These are phyloP conservation scores for Cremastobaeus sp. DNA, from an alignment of 2,888 invertebrate species.

Conservation along the genomic window DNA sequence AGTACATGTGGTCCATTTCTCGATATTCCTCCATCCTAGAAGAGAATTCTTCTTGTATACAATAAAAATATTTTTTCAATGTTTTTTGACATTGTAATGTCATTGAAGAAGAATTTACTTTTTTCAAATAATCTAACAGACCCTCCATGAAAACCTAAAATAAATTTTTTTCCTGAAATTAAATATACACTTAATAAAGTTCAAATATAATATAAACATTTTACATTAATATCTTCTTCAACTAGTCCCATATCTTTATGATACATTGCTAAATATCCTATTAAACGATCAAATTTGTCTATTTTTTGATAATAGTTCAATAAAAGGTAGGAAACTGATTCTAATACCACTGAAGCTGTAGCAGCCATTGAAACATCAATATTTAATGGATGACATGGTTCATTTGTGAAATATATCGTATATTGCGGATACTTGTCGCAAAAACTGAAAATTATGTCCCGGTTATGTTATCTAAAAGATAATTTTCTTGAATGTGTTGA, in stretches of 20 bases:
- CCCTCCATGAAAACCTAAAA: conserved; percentile 62
- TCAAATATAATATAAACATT: conserved; percentile 5
- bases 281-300: conserved; percentile 63
- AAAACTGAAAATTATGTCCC: conserved; percentile 61
- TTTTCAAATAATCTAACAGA: conserved; percentile 63
- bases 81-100: conserved; percentile 56
- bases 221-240: conserved; percentile 64
- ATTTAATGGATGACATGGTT: conserved; percentile 60
- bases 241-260: conserved; percentile 70
- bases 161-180: too few relatives aligned
- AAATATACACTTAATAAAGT: too few relatives aligned
- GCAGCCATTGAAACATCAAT: conserved; percentile 62
- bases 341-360: conserved; percentile 67
- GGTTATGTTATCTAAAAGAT: too few relatives aligned
- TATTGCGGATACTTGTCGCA: conserved; percentile 66
- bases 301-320: conserved; percentile 67
- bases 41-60: conserved; percentile 61
- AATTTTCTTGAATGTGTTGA: conserved; percentile 4
- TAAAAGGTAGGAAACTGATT: conserved; percentile 67
- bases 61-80: conserved; percentile 64
- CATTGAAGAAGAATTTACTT: conserved; percentile 63
- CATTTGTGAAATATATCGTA: conserved; percentile 66
- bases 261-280: conserved; percentile 69
- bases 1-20: conserved; percentile 49
- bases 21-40: conserved; percentile 66